These are phyloP conservation scores for Lepas anatifera DNA, from an alignment of 2,888 invertebrate genomes.

Conservation along the genomic window DNA sequence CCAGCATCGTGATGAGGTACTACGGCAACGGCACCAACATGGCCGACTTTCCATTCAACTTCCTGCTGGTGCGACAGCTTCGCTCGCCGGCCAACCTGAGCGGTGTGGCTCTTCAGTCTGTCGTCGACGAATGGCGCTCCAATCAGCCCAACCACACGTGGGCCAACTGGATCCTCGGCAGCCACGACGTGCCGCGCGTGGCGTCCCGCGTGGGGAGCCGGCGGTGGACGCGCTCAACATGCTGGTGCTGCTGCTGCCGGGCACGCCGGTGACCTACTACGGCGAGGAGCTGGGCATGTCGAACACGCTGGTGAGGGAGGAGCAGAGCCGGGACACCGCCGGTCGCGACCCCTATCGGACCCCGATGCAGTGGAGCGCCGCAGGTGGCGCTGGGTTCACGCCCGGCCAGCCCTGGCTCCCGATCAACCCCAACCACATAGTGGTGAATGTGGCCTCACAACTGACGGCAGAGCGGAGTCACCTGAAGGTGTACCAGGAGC, in stretches of 20 bases:
- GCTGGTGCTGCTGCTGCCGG: slow-evolving; percentile 65
- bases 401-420: slow-evolving; percentile 51
- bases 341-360: slow-evolving; percentile 58
- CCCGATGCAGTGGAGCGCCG: slow-evolving; percentile 62
- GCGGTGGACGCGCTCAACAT: slow-evolving; percentile 65
- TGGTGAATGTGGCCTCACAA: slow-evolving; percentile 46
- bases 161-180: slow-evolving; percentile 35
- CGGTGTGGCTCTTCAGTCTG: slow-evolving; percentile 25
- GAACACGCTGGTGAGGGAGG: slow-evolving; percentile 20
- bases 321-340: slow-evolving; percentile 22
- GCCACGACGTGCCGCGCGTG: slow-evolving; percentile 30
- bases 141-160: slow-evolving; percentile 29
- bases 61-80: slow-evolving; percentile 28
- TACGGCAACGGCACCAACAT: slow-evolving; percentile 42
- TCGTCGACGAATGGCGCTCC: slow-evolving; percentile 27
- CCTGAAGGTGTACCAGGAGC: slow-evolving; percentile 44
- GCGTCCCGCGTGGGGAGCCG: slow-evolving; percentile 46
- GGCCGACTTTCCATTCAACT: slow-evolving; percentile 31
- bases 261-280: slow-evolving; percentile 73
- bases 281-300: slow-evolving; percentile 74
- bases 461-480: slow-evolving; percentile 39
- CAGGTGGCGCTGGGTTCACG: slow-evolving; percentile 40
- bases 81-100: slow-evolving; percentile 23
- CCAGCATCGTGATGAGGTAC: slow-evolving; percentile 28
- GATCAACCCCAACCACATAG: slow-evolving; percentile 46